phyloP scores from a whole-genome alignment of 2,888 invertebrate genomes.

The Sipha maydis region DNA sequence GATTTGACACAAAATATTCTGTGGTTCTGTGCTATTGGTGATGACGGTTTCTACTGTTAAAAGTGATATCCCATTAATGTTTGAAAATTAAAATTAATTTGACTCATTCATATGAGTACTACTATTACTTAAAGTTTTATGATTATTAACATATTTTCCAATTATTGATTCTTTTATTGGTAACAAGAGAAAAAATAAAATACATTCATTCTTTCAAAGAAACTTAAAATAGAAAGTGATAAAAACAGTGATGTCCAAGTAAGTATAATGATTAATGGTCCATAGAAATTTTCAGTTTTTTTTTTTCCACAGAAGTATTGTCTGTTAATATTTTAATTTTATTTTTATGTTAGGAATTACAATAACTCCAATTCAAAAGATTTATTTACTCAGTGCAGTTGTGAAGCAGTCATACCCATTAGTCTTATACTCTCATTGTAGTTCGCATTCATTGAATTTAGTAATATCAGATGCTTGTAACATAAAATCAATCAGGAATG shows the following conservation, averaged over 20 bases:
- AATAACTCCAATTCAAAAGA: conserved; percentile 1
- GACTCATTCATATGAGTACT: background rate
- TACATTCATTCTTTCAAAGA: conserved; percentile 25
- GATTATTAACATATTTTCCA: conserved; percentile 3
- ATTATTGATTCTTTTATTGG: conserved; percentile 11
- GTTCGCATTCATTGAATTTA: no score
- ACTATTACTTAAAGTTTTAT: background rate
- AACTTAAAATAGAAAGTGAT: background rate
- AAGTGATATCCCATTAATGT: conserved; percentile 5
- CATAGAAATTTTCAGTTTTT: conserved; percentile 26
- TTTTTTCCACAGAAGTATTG: conserved; percentile 13
- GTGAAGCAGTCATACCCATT: conserved; percentile 15
- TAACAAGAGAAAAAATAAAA: conserved; percentile 21
- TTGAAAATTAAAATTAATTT: conserved; percentile 12
- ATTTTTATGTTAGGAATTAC: conserved; percentile 14
- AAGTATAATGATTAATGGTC: conserved; percentile 10
- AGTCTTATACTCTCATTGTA: conserved; percentile 65
- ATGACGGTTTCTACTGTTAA: conserved; percentile 20
- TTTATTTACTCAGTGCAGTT: conserved; percentile 15
- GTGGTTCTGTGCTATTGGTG: background rate
- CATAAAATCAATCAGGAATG: conserved; percentile 64
- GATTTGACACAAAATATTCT: no score
- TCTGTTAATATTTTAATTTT: conserved; percentile 17
- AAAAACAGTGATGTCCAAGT: conserved; percentile 25
- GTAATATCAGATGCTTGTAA: conserved; percentile 65